Conservation (phyloP, 1,140 invertebrate genomes). For the Teleogryllus occipitalis region DNA sequence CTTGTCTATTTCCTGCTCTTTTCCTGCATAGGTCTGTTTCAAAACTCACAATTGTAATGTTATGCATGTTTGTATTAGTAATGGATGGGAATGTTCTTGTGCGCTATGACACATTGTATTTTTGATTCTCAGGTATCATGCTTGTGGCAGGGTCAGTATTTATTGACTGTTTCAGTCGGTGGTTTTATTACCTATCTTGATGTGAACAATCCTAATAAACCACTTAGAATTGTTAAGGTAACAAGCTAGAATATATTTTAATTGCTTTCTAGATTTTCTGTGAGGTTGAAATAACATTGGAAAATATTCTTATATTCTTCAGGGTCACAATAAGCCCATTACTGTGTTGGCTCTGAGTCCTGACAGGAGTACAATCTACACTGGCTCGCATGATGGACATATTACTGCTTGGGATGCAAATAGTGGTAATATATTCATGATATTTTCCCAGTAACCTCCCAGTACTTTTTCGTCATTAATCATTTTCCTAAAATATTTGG, state of each 20-base stretch:
- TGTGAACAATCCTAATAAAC: slow-evolving; percentile 73
- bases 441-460: background rate
- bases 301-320: slow-evolving; percentile 28
- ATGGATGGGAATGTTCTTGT: no score
- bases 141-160: slow-evolving; percentile 84
- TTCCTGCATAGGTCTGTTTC: no score
- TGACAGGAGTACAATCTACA: slow-evolving; percentile 73
- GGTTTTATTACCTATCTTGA: slow-evolving; percentile 95
- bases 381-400: slow-evolving; percentile 86
- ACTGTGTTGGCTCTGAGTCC: slow-evolving; percentile 77
- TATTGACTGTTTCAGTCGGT: slow-evolving; percentile 85
- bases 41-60: no score
- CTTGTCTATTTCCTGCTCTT: no score
- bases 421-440: slow-evolving; percentile 41
- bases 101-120: no score
- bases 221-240: slow-evolving; percentile 76
- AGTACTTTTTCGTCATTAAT: background rate
- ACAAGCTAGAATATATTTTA: slow-evolving; percentile 15
- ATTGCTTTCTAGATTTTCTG: slow-evolving; percentile 10
- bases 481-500: no score
- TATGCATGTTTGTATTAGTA: no score
- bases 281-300: background rate
- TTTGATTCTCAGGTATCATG: slow-evolving; percentile 68
- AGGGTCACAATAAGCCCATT: slow-evolving; percentile 97
- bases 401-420: slow-evolving; percentile 81